A percentile compares a stretch with the other conserved stretches of the same genome.
Evolutionary conservation across 2,888 invertebrate species (phyloP).

Genomic region (Drosophila testacea): DNA sequence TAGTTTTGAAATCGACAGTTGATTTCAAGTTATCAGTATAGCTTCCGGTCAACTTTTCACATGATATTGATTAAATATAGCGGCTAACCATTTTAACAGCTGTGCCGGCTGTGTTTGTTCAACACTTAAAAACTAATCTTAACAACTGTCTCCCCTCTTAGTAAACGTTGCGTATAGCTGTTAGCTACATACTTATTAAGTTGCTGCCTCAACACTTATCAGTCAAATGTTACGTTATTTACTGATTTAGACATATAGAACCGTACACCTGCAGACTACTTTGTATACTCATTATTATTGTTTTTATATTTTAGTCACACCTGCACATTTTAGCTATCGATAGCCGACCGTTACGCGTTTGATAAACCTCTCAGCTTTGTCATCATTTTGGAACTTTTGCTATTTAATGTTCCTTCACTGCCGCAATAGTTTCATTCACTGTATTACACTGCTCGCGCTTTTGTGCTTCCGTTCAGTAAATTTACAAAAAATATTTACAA

Average conservation of each 20-base stretch:
- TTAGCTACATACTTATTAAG: slow-evolving; percentile 9
- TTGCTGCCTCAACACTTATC: slow-evolving; percentile 52
- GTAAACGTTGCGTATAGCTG: slow-evolving; percentile 18
- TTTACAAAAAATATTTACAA: not conserved
- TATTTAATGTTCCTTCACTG: slow-evolving; percentile 60
- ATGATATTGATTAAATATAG: not conserved
- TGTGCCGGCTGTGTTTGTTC: slow-evolving; percentile 38
- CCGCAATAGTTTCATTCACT: slow-evolving; percentile 57
- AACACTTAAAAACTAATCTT: slow-evolving; percentile 36
- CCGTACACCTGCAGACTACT: slow-evolving; percentile 53
- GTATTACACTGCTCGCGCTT: slow-evolving; percentile 35
- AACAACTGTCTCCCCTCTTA: slow-evolving; percentile 17
- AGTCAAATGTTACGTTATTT: slow-evolving; percentile 60
- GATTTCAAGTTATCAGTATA: slow-evolving; percentile 1
- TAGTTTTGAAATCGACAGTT: not conserved
- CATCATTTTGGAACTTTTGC: slow-evolving; percentile 45
- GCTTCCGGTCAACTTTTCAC: not conserved
- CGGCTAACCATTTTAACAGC: slow-evolving; percentile 22
- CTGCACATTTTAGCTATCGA: slow-evolving; percentile 54
- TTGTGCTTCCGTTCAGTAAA: not conserved
- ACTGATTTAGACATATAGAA: slow-evolving; percentile 40
- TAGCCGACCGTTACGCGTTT: slow-evolving; percentile 49
- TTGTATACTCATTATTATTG: slow-evolving; percentile 28
- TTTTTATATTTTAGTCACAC: slow-evolving; percentile 48
- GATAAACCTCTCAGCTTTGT: slow-evolving; percentile 59